A percentile compares a stretch with the other conserved stretches of the same genome.
Evolutionary conservation across 2,797 vertebrate species (phyloP).

Genomic region (Arvicola amphibius): DNA sequence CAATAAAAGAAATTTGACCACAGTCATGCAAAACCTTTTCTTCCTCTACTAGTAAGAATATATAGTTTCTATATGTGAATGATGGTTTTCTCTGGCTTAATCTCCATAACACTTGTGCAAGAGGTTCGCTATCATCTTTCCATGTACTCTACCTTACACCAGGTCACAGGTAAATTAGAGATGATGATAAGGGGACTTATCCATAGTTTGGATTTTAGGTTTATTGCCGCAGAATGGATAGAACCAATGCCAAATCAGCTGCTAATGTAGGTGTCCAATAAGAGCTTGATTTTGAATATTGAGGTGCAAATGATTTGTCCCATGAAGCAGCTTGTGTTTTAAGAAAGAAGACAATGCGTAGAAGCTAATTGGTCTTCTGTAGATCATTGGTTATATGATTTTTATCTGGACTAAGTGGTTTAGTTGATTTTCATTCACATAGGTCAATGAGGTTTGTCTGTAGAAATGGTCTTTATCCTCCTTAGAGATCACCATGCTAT

Average conservation of each 20-base stretch:
- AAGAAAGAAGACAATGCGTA: not conserved
- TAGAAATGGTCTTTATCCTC: not conserved
- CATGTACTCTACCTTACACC: constrained; percentile 13
- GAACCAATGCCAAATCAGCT: not conserved
- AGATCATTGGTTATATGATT: not conserved
- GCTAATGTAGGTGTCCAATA: not conserved
- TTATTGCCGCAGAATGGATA: not conserved
- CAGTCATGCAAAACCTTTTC: constrained; percentile 47
- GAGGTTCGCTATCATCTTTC: not conserved
- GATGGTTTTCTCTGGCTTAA: constrained; percentile 46
- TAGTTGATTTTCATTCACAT: not conserved
- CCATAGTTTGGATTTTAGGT: constrained; percentile 16
- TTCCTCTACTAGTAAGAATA: constrained; percentile 46
- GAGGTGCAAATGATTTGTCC: not conserved
- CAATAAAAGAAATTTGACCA: constrained; percentile 66
- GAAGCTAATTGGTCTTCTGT: not conserved
- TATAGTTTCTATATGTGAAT: constrained; percentile 54
- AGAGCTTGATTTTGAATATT: constrained; percentile 16
- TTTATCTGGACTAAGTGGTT: constrained; percentile 32
- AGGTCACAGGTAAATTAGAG: constrained; percentile 21
- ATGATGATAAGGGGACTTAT: not conserved
- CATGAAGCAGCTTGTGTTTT: not conserved
- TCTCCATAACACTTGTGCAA: constrained; percentile 51
- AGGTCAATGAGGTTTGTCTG: not conserved
- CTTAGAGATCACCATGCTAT: constrained; percentile 25